Evolutionary conservation across 2,888 invertebrate genomes (phyloP).

Genomic region (Pristionchus arcanus): DNA sequence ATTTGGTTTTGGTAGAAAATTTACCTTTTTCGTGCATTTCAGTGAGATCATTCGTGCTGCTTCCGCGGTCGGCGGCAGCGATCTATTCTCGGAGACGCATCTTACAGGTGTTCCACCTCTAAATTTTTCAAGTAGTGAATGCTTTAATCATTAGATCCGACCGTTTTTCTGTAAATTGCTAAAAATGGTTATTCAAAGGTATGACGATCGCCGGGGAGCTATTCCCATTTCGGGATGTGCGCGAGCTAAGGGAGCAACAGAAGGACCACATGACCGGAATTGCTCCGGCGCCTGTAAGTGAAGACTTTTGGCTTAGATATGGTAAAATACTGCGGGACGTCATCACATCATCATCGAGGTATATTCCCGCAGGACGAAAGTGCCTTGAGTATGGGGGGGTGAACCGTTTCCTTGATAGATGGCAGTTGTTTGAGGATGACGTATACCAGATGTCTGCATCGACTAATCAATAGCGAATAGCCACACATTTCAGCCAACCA

Average conservation of each 20-base stretch:
- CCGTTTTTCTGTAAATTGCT: no score
- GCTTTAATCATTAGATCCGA: no score
- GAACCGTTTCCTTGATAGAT: no score
- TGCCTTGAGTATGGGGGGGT: no score
- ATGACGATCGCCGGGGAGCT: constrained; percentile 22
- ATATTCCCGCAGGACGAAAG: no score
- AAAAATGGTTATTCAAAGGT: not conserved
- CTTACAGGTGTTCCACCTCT: not conserved
- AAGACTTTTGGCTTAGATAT: not conserved
- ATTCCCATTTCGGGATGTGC: not conserved
- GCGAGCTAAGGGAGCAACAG: not conserved
- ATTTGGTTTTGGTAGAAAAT: no score
- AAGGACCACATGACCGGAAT: not conserved
- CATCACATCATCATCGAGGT: no score
- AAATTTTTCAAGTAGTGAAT: no score
- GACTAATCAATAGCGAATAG: no score
- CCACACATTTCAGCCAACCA: not conserved
- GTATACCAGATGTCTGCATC: no score
- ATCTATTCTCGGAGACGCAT: not conserved
- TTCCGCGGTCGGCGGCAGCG: not conserved
- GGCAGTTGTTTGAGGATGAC: no score
- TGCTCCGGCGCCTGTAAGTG: not conserved
- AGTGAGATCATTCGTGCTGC: not conserved
- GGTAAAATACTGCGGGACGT: no score
- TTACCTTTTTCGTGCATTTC: not conserved